Evolutionary conservation across 2,113 vertebrate species (phyloP), one percentile per base, ranked within the genome.

Genomic region (Notarius lentiginosus): DNA sequence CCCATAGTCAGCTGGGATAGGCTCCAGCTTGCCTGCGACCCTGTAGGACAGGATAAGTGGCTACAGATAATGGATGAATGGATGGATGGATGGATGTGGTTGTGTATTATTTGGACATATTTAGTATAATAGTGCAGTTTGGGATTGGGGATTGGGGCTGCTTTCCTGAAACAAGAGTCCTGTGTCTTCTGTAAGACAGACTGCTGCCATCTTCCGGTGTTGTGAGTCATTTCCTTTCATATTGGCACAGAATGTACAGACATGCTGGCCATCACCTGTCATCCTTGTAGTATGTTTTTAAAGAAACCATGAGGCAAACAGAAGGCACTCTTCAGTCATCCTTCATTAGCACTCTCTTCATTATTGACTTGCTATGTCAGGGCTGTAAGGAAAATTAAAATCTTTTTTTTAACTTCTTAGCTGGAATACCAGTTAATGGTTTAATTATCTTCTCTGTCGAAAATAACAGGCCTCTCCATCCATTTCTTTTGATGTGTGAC

Each of bases 401-500:
- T 1, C 30, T 41, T 68, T 30, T 27, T 63, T 9, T 24, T 41
- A 0, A 68, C 27, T 30, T 15, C 11, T 27, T 47, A 47, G 47
- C 34, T 47, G 34, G 34, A 73, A 73, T 47, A 47, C 12, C 34
- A 72, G 20, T 72, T 72, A 73, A 24, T 0, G 0, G 1, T 30
- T 79, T 55, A 22, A 22, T n/a, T 15, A 82, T 60, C 51, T 84
- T 27, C 49, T 75, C 12, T 4, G 41, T 75, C 11, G 18, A 72
- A 73, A 73, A 68, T 61, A 58, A 18, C 83, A 58, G 20, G 24
- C 18, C 65, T 51, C 22, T 61, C 56, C 34, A 79, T 63, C 27
- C n/a, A 51, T 53, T 24, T 41, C 20, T 70, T 84, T 53, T 84
- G 66, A 15, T 77, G 27, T 61, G 41, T 85, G 73, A 87, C 84